These are phyloP conservation scores for Rotaria magnacalcarata DNA, from an alignment of 2,888 invertebrate genomes.

Conservation along the genomic window DNA sequence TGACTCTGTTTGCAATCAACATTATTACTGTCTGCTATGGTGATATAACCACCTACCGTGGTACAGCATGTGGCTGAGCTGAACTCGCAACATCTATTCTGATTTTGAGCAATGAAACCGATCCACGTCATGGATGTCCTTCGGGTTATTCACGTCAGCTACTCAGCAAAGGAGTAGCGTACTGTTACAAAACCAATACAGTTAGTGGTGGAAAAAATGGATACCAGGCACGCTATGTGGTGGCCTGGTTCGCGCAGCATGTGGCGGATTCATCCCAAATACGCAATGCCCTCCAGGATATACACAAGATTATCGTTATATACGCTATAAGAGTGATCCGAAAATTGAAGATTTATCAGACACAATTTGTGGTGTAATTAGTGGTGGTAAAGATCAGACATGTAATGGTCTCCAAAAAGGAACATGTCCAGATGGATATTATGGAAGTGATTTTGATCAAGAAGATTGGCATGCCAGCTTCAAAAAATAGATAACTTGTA, in stretches of 20 bases:
- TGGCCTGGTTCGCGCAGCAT: not conserved
- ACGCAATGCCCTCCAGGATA: not conserved
- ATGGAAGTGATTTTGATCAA: not conserved
- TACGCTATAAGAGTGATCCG: not conserved
- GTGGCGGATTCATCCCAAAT: slow-evolving; percentile 20
- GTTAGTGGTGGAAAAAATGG: not conserved
- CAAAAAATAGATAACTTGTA: slow-evolving; percentile 3
- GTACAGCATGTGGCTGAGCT: not conserved
- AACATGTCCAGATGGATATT: not conserved
- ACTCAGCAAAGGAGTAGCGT: not conserved
- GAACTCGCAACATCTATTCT: not conserved
- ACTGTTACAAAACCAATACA: slow-evolving; percentile 17
- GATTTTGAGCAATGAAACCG: not conserved
- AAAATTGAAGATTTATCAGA: not conserved
- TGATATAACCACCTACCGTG: not conserved
- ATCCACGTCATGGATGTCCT: not conserved
- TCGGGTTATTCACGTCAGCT: not conserved
- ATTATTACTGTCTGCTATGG: not conserved
- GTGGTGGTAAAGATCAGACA: not conserved
- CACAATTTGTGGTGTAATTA: slow-evolving; percentile 1
- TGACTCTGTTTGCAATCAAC: not conserved
- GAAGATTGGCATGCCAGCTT: slow-evolving; percentile 15
- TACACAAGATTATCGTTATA: not conserved
- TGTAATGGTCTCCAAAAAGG: not conserved
- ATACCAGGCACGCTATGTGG: not conserved